Base-by-base conservation (phyloP, 2,888 invertebrate genomes). In the Pseudeuparius sepicola region DNA sequence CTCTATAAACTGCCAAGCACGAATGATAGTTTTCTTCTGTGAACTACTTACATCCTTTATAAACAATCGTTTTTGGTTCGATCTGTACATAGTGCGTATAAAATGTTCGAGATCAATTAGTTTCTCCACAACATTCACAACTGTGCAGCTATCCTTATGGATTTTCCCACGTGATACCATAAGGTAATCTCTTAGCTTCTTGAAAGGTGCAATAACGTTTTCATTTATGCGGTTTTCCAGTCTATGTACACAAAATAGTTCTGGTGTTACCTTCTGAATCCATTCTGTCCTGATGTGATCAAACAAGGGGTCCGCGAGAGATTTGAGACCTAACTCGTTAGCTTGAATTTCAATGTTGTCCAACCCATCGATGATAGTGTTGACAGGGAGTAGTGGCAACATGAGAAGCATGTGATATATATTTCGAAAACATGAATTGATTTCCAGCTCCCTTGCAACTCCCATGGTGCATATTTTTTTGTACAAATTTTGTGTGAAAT, bases 321-420 rank as follows among this genome's bases (percentile, higher is more conserved):
- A 42, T 2, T 28, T 24, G 12, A 57, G 43, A 1, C 50, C 52
- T 27, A 55, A 32, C 14, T 56, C 53, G 24, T 42, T 45, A 1
- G 59, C 56, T 46, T 60, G 59, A 3, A 47, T 40, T 41, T 57
- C 52, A 11, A 61, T 55, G 33, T 56, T 60, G 15, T 50, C 49
- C 11, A 60, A 44, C 3, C 54, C 60, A 33, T 59, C 60, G n/a
- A 47, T 14, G 20, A 61, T 59, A 2, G 59, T 60, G 30, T 59
- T 58, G 2, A 57, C 57, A 0, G 61, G 61, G n/a, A 61, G 42
- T 24, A 61, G 41, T 0, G 61, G 61, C 11, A 61, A 41, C 60
- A 61, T 61, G 7, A 61, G 34, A 7, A 61, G 33, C 60, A 60
- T 60, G 44, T 61, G 58, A 36, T 59, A 61, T 9, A 61, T 48